Conservation (phyloP, 2,113 vertebrate species). For the Gallinago undulata region DNA sequence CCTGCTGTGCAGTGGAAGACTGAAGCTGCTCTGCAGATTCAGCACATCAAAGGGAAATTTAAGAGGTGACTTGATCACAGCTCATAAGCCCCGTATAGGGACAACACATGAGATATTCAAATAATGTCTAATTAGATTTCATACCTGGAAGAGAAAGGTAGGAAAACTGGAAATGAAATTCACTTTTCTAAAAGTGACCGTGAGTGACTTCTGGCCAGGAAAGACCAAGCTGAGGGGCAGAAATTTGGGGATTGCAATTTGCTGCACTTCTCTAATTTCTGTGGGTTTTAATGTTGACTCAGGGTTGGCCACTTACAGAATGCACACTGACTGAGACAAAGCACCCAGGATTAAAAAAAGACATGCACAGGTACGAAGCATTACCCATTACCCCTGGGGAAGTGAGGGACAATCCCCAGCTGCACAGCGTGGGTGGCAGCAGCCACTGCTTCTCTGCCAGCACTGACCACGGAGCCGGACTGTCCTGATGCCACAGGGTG, state of each 20-base stretch:
- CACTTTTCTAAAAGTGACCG: neutral
- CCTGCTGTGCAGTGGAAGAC: neutral
- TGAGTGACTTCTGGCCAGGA: neutral
- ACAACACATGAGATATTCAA: neutral
- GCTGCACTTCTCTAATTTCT: neutral
- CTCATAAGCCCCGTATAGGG: neutral
- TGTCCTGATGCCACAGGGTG: neutral
- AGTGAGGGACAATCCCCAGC: neutral
- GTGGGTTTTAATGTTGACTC: neutral
- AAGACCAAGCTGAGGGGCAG: neutral
- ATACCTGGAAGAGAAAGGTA: neutral
- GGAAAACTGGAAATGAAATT: neutral
- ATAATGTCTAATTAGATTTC: neutral
- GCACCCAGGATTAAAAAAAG: neutral
- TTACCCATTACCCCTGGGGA: neutral
- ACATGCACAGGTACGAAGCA: rapidly evolving
- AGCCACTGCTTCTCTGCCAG: neutral
- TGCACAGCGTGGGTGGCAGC: neutral
- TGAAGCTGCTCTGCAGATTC: neutral
- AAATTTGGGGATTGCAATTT: neutral
- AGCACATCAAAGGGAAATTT: neutral
- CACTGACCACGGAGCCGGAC: neutral
- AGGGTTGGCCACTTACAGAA: neutral
- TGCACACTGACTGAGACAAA: neutral
- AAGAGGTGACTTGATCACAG: neutral